phyloP scores from a whole-genome alignment of 2,113 vertebrate species.

The Suncus etruscus region DNA sequence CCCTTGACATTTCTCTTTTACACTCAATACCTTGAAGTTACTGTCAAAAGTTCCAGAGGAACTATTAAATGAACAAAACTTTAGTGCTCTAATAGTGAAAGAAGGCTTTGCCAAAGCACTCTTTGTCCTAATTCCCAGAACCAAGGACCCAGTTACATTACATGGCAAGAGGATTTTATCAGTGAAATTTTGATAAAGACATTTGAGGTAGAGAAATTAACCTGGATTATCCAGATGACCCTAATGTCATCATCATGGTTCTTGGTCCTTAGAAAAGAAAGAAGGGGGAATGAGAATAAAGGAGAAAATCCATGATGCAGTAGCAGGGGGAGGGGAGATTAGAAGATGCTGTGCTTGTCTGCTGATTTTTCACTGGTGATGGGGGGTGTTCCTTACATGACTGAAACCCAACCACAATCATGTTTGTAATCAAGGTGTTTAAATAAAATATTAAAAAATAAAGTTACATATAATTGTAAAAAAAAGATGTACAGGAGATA shows the following conservation, averaged over 20 bases:
- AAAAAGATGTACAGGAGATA: not conserved
- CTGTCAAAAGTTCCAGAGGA: constrained; percentile 67
- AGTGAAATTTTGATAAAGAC: constrained; percentile 4
- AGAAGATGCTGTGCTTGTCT: not conserved
- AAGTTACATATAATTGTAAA: too few relatives aligned
- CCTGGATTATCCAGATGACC: not conserved
- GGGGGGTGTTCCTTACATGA: too few relatives aligned
- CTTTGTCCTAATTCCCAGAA: not conserved
- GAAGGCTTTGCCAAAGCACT: too few relatives aligned
- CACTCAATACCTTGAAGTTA: constrained; percentile 71
- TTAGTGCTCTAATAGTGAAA: constrained; percentile 26
- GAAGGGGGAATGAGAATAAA: not conserved
- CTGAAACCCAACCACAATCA: too few relatives aligned
- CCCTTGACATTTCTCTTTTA: constrained; percentile 73
- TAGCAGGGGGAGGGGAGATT: too few relatives aligned
- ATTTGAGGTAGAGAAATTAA: not conserved
- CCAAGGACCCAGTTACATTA: not conserved
- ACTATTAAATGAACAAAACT: constrained; percentile 66
- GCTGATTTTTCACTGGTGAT: not conserved
- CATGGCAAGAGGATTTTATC: not conserved
- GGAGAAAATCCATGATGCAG: not conserved
- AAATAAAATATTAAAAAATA: too few relatives aligned
- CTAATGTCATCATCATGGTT: not conserved
- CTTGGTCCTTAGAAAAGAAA: not conserved
- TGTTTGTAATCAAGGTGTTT: too few relatives aligned